These are phyloP conservation scores for Heliocidaris erythrogramma DNA, from an alignment of 35 echinoderm and acorn worm genomes.

Conservation along the genomic window DNA sequence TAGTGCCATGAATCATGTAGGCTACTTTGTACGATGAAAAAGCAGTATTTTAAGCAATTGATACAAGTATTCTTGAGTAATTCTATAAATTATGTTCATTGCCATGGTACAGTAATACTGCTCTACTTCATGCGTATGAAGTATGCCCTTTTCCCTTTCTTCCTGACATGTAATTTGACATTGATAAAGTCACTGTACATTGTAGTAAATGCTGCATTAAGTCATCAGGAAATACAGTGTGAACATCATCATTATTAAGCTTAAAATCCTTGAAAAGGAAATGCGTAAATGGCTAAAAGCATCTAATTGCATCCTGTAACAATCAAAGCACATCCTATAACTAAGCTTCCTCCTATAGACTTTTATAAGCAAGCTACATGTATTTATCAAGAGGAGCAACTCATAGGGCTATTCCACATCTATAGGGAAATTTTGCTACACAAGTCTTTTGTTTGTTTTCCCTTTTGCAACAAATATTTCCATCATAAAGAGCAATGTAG, in stretches of 20 bases:
- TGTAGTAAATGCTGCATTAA: no score
- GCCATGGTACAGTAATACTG: no score
- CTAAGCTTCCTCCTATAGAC: not conserved
- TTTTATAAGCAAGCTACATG: not conserved
- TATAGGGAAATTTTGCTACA: not conserved
- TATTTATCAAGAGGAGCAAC: not conserved
- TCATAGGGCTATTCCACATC: not conserved
- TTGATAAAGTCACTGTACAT: no score
- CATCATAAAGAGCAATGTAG: not conserved
- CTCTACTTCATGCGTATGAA: no score
- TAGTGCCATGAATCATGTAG: no score
- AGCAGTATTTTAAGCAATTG: no score
- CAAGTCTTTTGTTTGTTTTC: not conserved
- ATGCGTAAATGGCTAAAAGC: not conserved
- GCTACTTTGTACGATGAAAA: no score
- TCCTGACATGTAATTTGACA: no score
- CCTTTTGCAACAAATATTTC: not conserved
- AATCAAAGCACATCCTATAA: not conserved
- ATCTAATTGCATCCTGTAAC: not conserved
- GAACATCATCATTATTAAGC: not conserved
- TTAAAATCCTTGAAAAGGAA: not conserved
- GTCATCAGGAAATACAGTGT: no score
- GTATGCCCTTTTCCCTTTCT: no score
- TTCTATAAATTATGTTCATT: no score
- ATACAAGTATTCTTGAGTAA: no score